Evolutionary conservation across 2,797 vertebrate species (phyloP), one percentile per base, ranked within the genome.

Genomic region (Aulostomus chinensis): DNA sequence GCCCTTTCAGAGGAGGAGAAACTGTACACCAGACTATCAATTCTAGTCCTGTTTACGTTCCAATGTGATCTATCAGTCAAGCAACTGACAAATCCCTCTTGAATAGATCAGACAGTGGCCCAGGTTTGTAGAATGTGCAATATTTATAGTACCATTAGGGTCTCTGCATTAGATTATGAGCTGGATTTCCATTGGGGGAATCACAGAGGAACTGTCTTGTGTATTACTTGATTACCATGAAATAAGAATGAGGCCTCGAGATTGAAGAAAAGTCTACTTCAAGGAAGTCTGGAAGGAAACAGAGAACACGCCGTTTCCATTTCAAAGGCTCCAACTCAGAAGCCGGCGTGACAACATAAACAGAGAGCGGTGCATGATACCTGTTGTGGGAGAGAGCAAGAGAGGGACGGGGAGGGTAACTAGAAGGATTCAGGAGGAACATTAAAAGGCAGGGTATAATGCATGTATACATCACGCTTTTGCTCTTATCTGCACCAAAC

Each of bases 401-500:
- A 43, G 51, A 36, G 15, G 17, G 51, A 39, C 24, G 43, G 39
- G 18, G 39, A 39, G 4, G 22, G 30, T n/a, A n/a, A n/a, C n/a
- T n/a, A 47, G 39, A 45, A 48, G 25, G 50, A 68, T 26, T 46
- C 50, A n/a, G 28, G 49, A 55, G 47, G 47, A 57, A 56, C 76
- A 74, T 78, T 85, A 81, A 78, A 72, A 79, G 24, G 53, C 71
- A 34, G 67, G 68, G 57, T 76, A 70, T 80, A 74, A 65, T 20
- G 61, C 76, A 70, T 66, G 75, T 77, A 84, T 61, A 77, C 46
- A 59, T 75, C 67, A 70, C 51, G 48, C 76, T 59, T 73, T 65
- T 37, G 58, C 76, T 87, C 85, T 91, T 89, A 89, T 90, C 86
- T 76, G 61, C 69, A 73, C 48, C 66, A 46, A 87, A 86, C 78